A percentile compares a stretch with the other conserved stretches of the same genome.
These are phyloP conservation scores for Invenusta paracnida DNA, from an alignment of 2,888 invertebrate genomes.

Conservation along the genomic window DNA sequence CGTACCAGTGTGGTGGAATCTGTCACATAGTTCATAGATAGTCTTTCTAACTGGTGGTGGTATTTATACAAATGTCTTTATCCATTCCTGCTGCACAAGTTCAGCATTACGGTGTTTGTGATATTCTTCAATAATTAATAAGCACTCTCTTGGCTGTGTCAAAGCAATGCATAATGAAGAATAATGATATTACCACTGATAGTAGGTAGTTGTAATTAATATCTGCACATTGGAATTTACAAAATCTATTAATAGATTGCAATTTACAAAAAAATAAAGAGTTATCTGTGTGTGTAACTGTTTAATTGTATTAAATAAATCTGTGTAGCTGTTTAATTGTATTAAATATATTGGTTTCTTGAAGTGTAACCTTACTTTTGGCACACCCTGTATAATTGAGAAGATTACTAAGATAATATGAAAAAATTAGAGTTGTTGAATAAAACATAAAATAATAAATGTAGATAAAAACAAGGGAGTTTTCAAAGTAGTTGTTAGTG, in stretches of 20 bases:
- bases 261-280: not conserved
- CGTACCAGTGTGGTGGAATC: conserved; percentile 26
- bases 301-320: conserved; percentile 25
- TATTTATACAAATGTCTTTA: conserved; percentile 21
- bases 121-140: conserved; percentile 25
- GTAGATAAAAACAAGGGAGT: too few relatives aligned
- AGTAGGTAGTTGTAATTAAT: not conserved
- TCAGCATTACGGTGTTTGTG: conserved; percentile 22
- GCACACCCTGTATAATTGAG: conserved; percentile 20
- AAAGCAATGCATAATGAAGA: conserved; percentile 23
- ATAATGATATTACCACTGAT: conserved; percentile 25
- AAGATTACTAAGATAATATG: too few relatives aligned
- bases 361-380: conserved; percentile 29
- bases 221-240: conserved; percentile 26
- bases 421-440: too few relatives aligned
- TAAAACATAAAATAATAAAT: too few relatives aligned
- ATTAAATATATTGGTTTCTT: conserved; percentile 29
- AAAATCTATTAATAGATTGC: conserved; percentile 25
- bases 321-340: conserved; percentile 16
- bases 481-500: too few relatives aligned
- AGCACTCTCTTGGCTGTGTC: conserved; percentile 21
- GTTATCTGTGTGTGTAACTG: conserved; percentile 29
- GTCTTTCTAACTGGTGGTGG: conserved; percentile 25
- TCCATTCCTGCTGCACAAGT: conserved; percentile 23
- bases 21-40: conserved; percentile 6